Conservation (phyloP, 2,113 vertebrate genomes). For the Pungitius pungitius region DNA sequence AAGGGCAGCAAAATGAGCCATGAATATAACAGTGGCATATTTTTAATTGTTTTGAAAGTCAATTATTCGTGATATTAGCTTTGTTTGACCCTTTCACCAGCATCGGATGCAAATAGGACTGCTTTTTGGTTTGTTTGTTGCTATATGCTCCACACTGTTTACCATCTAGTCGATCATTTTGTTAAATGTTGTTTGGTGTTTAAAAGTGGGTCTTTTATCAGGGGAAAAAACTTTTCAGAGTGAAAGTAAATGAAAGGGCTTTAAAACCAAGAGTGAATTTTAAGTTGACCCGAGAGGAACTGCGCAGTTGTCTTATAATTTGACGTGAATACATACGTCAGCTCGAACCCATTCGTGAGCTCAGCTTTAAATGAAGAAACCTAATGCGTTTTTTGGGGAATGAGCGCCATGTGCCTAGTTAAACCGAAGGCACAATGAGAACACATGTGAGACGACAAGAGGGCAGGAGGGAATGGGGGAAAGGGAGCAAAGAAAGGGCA, state of each 20-base stretch:
- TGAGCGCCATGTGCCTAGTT: background rate
- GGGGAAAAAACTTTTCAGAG: no score
- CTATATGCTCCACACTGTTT: background rate
- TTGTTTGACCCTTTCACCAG: background rate
- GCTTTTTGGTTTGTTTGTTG: background rate
- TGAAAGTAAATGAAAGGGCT: background rate
- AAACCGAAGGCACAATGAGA: background rate
- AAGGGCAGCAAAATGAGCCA: background rate
- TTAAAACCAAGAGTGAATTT: background rate
- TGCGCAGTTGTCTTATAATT: background rate
- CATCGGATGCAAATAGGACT: background rate
- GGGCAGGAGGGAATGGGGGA: no score
- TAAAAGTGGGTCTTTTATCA: background rate
- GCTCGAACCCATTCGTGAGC: background rate
- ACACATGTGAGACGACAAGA: background rate
- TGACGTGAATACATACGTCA: background rate
- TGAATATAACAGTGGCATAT: background rate
- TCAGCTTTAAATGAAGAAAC: background rate
- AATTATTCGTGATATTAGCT: background rate
- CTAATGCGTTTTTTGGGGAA: no score
- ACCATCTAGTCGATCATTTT: background rate
- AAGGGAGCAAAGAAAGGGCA: background rate
- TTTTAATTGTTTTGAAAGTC: background rate
- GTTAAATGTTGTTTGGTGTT: background rate
- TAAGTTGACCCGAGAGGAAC: background rate